These are phyloP conservation scores for Euzophera pinguis DNA, from an alignment of 2,888 invertebrate genomes.

Conservation along the genomic window DNA sequence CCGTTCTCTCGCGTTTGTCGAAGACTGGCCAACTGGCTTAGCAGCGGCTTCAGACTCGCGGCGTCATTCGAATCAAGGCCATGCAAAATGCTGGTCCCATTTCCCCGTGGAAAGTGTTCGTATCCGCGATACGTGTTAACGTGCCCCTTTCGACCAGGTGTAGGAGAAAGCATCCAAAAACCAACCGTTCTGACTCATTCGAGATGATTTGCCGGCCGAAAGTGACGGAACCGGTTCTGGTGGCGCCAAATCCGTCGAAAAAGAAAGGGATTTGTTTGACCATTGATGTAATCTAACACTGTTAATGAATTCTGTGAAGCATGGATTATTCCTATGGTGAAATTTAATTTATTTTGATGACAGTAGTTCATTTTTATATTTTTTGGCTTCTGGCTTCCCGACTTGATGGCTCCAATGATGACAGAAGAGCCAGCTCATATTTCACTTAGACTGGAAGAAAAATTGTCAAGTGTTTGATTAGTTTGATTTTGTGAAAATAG, in stretches of 20 bases:
- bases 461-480: too few relatives aligned
- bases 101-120: conserved; percentile 74
- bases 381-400: too few relatives aligned
- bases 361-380: too few relatives aligned
- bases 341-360: not conserved
- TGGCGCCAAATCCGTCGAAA: conserved; percentile 48
- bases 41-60: conserved; percentile 36
- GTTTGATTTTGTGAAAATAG: too few relatives aligned
- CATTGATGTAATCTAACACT: conserved; percentile 20
- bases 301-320: conserved; percentile 18
- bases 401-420: too few relatives aligned
- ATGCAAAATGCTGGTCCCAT: conserved; percentile 73
- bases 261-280: conserved; percentile 41
- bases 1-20: conserved; percentile 32
- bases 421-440: too few relatives aligned
- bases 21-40: conserved; percentile 26
- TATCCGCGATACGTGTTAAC: conserved; percentile 73
- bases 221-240: conserved; percentile 66
- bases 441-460: too few relatives aligned
- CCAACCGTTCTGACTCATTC: conserved; percentile 65
- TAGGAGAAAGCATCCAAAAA: conserved; percentile 76
- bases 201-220: conserved; percentile 60
- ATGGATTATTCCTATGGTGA: not conserved
- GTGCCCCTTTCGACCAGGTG: conserved; percentile 73
- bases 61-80: conserved; percentile 61